These are phyloP conservation scores for Vanessa tameamea DNA, from an alignment of 1,140 invertebrate genomes.

Conservation along the genomic window DNA sequence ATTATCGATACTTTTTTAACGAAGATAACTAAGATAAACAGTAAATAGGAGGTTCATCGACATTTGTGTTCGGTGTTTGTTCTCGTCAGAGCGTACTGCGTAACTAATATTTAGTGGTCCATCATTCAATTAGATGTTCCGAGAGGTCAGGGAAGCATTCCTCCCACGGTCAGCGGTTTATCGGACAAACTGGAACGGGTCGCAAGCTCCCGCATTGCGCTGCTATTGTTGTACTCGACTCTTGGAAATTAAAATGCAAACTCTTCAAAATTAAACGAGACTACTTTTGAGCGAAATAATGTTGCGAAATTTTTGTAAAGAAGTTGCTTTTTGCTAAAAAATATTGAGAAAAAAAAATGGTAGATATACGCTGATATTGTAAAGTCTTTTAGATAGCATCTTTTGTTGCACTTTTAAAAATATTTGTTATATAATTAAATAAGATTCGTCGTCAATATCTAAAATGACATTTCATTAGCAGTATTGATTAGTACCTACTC, in stretches of 20 bases:
- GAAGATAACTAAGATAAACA: slow-evolving; percentile 7
- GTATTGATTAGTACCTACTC: too few relatives aligned
- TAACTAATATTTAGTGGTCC: slow-evolving; percentile 47
- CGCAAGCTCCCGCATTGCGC: slow-evolving; percentile 41
- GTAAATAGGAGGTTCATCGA: slow-evolving; percentile 23
- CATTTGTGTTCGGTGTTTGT: slow-evolving; percentile 23
- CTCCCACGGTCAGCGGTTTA: slow-evolving; percentile 60
- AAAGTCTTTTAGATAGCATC: too few relatives aligned
- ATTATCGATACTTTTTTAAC: slow-evolving; percentile 12
- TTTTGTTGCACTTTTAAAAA: too few relatives aligned
- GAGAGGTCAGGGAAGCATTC: slow-evolving; percentile 66
- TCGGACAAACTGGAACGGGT: slow-evolving; percentile 59
- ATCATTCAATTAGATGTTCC: slow-evolving; percentile 64
- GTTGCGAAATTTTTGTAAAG: too few relatives aligned
- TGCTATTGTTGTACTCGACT: slow-evolving; percentile 30
- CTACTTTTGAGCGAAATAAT: not conserved
- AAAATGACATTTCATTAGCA: too few relatives aligned
- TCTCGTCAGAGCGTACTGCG: slow-evolving; percentile 24
- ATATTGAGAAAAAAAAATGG: too few relatives aligned
- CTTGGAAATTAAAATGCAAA: slow-evolving; percentile 18
- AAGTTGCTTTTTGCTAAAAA: too few relatives aligned
- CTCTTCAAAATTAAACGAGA: not conserved
- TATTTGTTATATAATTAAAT: too few relatives aligned
- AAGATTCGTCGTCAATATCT: too few relatives aligned
- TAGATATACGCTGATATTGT: too few relatives aligned